Evolutionary conservation across 53 echinoderm and acorn worm species (phyloP), one percentile per base, ranked within the genome.

Genomic region (Temnopleurus reevesii): DNA sequence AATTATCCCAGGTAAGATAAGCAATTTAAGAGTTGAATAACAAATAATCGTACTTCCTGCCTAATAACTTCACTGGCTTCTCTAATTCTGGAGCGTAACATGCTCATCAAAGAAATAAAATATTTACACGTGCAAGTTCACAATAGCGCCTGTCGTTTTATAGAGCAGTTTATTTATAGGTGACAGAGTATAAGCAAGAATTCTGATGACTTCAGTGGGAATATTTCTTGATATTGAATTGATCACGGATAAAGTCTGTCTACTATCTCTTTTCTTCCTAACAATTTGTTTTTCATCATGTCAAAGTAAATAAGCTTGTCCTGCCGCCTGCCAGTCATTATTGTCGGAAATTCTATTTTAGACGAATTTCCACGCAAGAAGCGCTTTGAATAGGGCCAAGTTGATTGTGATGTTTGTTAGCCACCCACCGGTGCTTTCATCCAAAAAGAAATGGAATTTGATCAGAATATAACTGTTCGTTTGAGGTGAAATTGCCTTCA

Each of bases 391-490:
- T 66, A 41, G 38, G 21, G 71, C 71, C 71, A 66, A 66, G 71
- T 66, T 66, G 35, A 66, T 66, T 66, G 38, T 66, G 38, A 66
- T 15, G 71, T 38, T 66, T 38, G 71, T 66, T 66, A 66, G n/a
- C 71, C 71, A 66, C 71, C 71, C 41, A 66, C 71, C n/a, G 38
- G 71, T 66, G 71, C 71, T 38, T 66, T 66, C 21, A 66, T 66
- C 38, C 71, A 66, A 66, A 38, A 66, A 66, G 41, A 66, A 38
- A 38, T 66, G 71, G 71, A 66, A 66, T 64, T 64, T 34, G 64
- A 77, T 77, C 49, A 77, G 49, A 77, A 77, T 77, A 77, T 77
- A 77, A 77, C 79, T 77, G 79, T 77, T 46, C 79, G 30, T 49
- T 46, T 21, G 4, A 15, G 47, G 15, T 49, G 49, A 47, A 49